Percentiles rank a stretch among this genome's conserved stretches.
phyloP scores from a whole-genome alignment of 2,888 invertebrate species.

The Diachrysia chrysitis region DNA sequence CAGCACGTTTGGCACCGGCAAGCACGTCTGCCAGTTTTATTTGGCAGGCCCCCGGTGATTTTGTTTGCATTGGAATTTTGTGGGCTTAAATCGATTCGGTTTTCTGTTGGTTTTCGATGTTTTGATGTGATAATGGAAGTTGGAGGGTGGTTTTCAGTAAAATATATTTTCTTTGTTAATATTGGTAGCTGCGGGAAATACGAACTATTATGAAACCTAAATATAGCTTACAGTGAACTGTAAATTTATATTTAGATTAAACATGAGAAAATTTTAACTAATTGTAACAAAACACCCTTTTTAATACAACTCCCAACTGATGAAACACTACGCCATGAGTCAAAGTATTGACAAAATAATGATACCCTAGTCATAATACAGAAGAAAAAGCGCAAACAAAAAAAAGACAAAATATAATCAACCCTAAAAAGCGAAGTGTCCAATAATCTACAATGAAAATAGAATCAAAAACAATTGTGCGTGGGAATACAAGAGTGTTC shows the following conservation, averaged over 20 bases:
- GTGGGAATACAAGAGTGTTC: conserved; percentile 75
- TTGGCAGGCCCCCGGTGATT: conserved; percentile 66
- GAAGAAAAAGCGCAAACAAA: background rate
- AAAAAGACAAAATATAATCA: conserved; percentile 2
- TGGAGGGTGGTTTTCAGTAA: background rate
- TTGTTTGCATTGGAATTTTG: conserved; percentile 68
- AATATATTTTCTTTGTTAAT: no score
- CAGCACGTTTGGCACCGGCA: conserved; percentile 75
- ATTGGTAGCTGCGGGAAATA: no score
- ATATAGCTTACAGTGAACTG: no score
- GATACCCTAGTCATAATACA: background rate
- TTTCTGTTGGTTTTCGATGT: conserved; percentile 49
- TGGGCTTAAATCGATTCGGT: conserved; percentile 63
- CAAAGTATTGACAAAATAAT: background rate
- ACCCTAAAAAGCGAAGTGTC: conserved; percentile 19
- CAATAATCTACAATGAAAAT: conserved; percentile 27
- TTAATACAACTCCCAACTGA: no score
- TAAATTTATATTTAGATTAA: no score
- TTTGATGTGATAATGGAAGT: conserved; percentile 53
- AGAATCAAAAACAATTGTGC: conserved; percentile 66
- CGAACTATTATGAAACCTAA: no score
- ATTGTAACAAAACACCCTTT: no score
- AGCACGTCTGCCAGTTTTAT: conserved; percentile 76
- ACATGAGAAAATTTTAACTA: no score
- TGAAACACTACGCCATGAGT: no score